Evolutionary conservation across 1,140 invertebrate genomes (phyloP).

Genomic region (Drosophila lini): DNA sequence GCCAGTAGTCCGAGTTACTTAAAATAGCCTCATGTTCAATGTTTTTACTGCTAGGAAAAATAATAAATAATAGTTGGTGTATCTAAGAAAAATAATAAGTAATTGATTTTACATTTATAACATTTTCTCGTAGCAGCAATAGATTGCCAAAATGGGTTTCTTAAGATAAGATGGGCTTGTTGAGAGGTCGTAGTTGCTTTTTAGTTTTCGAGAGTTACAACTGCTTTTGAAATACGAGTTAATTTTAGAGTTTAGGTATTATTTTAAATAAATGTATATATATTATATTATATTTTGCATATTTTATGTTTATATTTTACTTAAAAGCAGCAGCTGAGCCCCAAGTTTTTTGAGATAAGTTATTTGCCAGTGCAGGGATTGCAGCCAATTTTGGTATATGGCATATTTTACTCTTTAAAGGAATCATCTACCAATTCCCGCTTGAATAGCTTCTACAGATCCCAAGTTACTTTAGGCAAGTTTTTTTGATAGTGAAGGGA

Average conservation of each 20-base stretch:
- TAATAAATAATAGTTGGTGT: neutral
- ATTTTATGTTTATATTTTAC: too few species aligned
- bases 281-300: too few species aligned
- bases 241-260: too few species aligned
- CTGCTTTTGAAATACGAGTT: too few species aligned
- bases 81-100: constrained; percentile 5
- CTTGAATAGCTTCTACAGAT: neutral
- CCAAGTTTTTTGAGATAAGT: neutral
- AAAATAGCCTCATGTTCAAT: constrained; percentile 15
- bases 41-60: constrained; percentile 1
- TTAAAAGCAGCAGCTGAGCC: neutral
- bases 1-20: constrained; percentile 17
- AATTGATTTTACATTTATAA: neutral
- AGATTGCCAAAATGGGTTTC: too few species aligned
- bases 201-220: too few species aligned
- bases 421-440: neutral
- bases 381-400: neutral
- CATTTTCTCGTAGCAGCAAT: too few species aligned
- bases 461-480: neutral
- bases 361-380: neutral
- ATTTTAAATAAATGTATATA: too few species aligned
- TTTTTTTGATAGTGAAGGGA: neutral
- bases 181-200: too few species aligned
- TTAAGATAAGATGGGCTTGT: too few species aligned
- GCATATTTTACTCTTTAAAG: neutral